Evolutionary conservation across 2,797 vertebrate genomes (phyloP).

Genomic region (Acanthiza pusilla): DNA sequence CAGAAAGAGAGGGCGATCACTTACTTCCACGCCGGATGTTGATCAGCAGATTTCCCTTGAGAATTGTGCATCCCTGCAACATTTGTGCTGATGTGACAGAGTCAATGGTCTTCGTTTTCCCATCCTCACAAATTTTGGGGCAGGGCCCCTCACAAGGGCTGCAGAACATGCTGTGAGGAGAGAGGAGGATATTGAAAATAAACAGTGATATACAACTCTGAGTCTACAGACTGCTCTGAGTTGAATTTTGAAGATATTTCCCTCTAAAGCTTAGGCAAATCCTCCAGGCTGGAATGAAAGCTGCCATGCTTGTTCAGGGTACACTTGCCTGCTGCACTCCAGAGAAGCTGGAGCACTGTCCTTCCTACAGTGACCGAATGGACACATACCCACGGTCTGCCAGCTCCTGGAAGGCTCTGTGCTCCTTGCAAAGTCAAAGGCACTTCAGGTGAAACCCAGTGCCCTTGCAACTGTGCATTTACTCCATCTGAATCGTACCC

Average conservation of each 20-base stretch:
- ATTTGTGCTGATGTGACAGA: constrained; percentile 93
- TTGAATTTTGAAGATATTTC: background rate
- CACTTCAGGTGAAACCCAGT: background rate
- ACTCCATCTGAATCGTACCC: background rate
- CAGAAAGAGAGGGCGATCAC: constrained; percentile 58
- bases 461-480: background rate
- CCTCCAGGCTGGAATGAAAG: background rate
- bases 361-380: background rate
- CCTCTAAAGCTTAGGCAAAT: background rate
- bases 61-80: constrained; percentile 93
- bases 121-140: constrained; percentile 86
- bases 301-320: background rate
- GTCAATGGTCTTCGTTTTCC: constrained; percentile 84
- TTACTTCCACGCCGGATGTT: constrained; percentile 97
- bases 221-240: background rate
- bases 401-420: background rate
- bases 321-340: background rate
- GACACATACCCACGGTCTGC: background rate
- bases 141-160: constrained; percentile 92
- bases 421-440: background rate
- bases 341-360: background rate
- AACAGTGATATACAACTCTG: background rate
- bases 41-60: constrained; percentile 92
- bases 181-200: background rate
- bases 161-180: constrained; percentile 87